Base-by-base conservation (phyloP, 64 coral and sea anemone species). In the Pocillopora damicornis region DNA sequence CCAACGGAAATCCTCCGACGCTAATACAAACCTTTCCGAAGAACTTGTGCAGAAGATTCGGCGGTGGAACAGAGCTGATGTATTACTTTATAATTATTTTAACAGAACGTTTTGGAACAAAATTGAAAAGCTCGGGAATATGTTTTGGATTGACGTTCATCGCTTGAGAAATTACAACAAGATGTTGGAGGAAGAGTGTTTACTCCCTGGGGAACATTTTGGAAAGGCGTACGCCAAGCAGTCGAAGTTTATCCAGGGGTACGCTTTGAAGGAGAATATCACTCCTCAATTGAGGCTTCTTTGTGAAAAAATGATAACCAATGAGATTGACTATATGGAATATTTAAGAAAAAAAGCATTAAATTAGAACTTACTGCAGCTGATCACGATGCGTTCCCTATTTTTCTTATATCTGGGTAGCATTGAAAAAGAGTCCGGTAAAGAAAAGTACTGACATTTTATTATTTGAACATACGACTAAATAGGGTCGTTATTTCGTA, bases 71-170 rank as follows among this genome's bases (percentile, higher is more conserved):
- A 78, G 38, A 59, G 82, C 82, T 11, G 90, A 92, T 37, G 25
- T 79, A 14, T 5, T 36, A 45, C 83, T 92, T 2, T 86, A 92
- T 16, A 25, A 92, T n/a, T 74, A 92, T 73, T 92, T 92, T 23
- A 87, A 92, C 56, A 63, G 45, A 69, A 79, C 82, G 12, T 75
- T 92, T 18, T 92, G 90, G 90, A 80, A 58, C 9, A 76, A 80
- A 25, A 71, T 92, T 62, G 60, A 72, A 59, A 77, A 72, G 30
- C 35, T 87, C 14, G 90, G 79, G 12, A 23, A 6, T 0, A 36
- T 7, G 10, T 92, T 92, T 87, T 83, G 67, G 79, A 60, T 26
- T 37, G 79, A 90, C 64, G 79, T 90, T 3, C 25, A 36, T 15
- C 38, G 20, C 35, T 59, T 90, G 15, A 73, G 69, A 60, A 10